phyloP scores from a whole-genome alignment of 2,888 invertebrate genomes.

The Philhelius pedissequus region DNA sequence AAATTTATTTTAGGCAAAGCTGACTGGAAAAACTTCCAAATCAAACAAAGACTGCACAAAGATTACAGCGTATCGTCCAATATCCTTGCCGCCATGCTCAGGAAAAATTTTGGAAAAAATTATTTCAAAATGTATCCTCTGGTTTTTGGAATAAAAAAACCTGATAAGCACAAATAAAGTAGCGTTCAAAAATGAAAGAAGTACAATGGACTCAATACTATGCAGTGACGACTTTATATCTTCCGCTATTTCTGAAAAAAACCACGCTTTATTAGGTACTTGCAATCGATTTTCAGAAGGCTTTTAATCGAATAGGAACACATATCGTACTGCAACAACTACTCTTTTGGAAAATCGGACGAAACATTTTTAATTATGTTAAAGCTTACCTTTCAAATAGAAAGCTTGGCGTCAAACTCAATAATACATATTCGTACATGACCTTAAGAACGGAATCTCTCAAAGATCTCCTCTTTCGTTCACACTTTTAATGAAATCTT shows the following conservation, averaged over 20 bases:
- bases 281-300: not conserved
- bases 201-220: too few species aligned
- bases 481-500: not conserved
- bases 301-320: too few species aligned
- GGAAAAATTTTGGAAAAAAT: slow-evolving; percentile 3
- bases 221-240: not conserved
- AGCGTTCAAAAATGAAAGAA: too few species aligned
- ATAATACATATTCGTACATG: too few species aligned
- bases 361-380: not conserved
- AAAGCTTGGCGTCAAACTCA: too few species aligned
- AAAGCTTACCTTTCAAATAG: too few species aligned
- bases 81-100: not conserved
- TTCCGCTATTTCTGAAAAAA: not conserved
- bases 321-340: not conserved
- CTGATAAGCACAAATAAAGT: too few species aligned
- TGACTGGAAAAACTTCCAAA: not conserved
- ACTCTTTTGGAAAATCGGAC: not conserved
- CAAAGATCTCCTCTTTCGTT: too few species aligned
- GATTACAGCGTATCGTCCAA: not conserved
- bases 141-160: too few species aligned
- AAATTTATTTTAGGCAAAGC: not conserved
- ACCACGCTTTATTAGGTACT: not conserved
- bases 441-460: too few species aligned
- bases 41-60: not conserved
- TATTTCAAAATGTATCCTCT: not conserved